Base-by-base conservation (phyloP, 2,113 vertebrate genomes). In the Mus pahari region DNA sequence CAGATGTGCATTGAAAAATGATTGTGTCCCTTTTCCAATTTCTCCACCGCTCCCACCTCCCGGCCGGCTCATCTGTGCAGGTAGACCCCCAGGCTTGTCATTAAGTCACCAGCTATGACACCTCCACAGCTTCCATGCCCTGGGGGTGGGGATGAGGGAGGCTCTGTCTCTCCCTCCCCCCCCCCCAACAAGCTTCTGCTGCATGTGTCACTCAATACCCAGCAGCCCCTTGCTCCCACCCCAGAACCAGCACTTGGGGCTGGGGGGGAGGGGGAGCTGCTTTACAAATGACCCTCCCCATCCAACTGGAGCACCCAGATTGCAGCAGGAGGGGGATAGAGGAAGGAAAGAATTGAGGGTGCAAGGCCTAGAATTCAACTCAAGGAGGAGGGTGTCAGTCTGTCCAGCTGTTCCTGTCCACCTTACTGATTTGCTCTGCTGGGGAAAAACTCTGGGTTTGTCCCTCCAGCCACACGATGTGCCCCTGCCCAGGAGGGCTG, bases 21-120 rank as follows among this genome's bases (percentile, higher is more conserved):
- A 97, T 89, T 0, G 8, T 96, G 96, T 97, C 97, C 60, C 77
- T 97, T 97, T 98, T 97, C 95, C 95, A 97, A 94, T 97, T 97
- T 97, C 75, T 74, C 94, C 79, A 81, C 45, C 64, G 84, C 78
- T 92, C 78, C 92, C 79, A 36, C 50, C 78, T 90, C 92, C 86
- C 92, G 83, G 16, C 86, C 78, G 22, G 77, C 74, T 96, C 94
- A 92, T 96, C 97, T 95, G 95, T 74, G 90, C 93, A 97, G 94
- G 94, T 97, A 92, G 92, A 92, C 96, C 94, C 39, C 36, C 2
- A 0, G 97, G 97, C 92, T 93, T 90, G 90, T 97, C 97, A 96
- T 97, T 97, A 97, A 97, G 92, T 94, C 92, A 95, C 68, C 3
- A 1, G 73, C 95, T 95, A 78, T 71, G 79, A 94, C 94, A 96